A percentile compares a stretch with the other conserved stretches of the same genome.
These are phyloP conservation scores for Rhopalosiphum maidis DNA, from an alignment of 1,140 invertebrate genomes.

Conservation along the genomic window DNA sequence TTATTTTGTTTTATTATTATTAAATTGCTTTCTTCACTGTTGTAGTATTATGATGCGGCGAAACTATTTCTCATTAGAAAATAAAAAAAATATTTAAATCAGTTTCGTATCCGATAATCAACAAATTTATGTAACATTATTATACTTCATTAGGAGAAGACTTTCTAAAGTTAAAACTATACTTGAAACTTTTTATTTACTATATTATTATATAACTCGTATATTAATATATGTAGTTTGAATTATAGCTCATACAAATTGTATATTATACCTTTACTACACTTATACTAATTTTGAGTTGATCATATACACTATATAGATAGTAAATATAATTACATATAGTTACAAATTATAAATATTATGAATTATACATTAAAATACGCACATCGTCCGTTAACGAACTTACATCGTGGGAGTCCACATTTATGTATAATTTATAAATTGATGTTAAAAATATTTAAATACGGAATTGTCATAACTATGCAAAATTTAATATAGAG, in stretches of 20 bases:
- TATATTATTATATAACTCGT: neutral
- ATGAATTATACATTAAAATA: constrained; percentile 36
- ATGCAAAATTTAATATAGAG: neutral
- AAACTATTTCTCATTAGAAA: neutral
- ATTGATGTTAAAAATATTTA: neutral
- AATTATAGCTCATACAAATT: neutral
- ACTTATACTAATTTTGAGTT: neutral
- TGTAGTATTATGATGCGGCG: neutral
- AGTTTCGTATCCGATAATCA: neutral
- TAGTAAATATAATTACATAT: neutral
- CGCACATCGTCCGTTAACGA: neutral
- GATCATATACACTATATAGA: neutral
- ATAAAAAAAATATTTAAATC: constrained; percentile 10
- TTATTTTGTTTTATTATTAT: neutral
- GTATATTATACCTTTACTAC: neutral
- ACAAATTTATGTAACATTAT: neutral
- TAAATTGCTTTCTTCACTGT: neutral
- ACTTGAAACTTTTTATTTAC: neutral
- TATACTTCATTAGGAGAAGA: neutral
- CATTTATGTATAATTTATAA: neutral
- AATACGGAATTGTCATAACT: neutral
- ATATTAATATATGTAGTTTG: neutral
- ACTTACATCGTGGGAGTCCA: neutral
- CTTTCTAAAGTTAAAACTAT: neutral
- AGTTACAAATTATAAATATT: neutral